Conservation (phyloP, 1,140 invertebrate genomes). For the Drosophila takahashii region DNA sequence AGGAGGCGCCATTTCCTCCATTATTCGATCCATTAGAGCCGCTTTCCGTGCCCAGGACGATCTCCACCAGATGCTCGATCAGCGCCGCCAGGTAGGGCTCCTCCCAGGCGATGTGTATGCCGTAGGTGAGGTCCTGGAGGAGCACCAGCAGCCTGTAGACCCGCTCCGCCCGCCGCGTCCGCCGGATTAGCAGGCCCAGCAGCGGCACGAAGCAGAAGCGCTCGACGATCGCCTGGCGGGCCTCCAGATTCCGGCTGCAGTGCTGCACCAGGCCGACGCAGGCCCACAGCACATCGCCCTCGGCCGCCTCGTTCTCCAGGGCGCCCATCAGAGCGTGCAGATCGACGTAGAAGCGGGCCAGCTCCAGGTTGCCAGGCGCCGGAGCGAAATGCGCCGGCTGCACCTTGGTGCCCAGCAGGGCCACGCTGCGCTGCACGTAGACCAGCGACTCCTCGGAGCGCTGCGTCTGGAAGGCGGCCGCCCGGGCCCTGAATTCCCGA, state of each 20-base stretch:
- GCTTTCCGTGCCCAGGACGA: constrained; percentile 54
- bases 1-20: no score
- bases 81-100: constrained; percentile 86
- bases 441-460: constrained; percentile 67
- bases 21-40: constrained; percentile 8
- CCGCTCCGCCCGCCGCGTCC: constrained; percentile 76
- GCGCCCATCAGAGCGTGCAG: constrained; percentile 78
- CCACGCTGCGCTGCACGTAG: constrained; percentile 70
- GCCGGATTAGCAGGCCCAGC: constrained; percentile 85
- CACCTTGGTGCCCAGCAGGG: constrained; percentile 70
- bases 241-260: constrained; percentile 85
- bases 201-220: constrained; percentile 86
- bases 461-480: constrained; percentile 49
- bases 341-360: constrained; percentile 75
- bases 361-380: constrained; percentile 55
- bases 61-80: constrained; percentile 85
- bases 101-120: constrained; percentile 87
- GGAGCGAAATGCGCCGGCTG: constrained; percentile 62
- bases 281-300: constrained; percentile 84
- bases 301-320: constrained; percentile 63
- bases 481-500: constrained; percentile 71
- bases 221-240: constrained; percentile 85
- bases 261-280: constrained; percentile 86
- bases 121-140: constrained; percentile 87
- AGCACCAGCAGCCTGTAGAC: constrained; percentile 84